These are phyloP conservation scores for Scomberomorus guttatus DNA, from an alignment of 2,797 vertebrate species.

Conservation along the genomic window DNA sequence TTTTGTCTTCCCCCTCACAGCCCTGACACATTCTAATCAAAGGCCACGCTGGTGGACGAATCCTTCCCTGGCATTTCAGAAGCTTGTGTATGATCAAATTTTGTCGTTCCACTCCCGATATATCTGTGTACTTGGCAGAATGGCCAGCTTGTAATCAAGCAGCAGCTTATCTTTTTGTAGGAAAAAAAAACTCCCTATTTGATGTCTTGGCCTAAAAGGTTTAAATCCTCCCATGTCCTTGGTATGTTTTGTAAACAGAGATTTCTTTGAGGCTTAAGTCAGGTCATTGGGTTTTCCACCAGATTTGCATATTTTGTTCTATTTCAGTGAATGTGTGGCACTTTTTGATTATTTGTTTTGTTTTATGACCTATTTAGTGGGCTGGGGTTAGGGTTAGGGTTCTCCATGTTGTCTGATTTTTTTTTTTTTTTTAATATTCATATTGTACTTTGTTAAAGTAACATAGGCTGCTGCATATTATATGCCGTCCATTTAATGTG, in stretches of 20 bases:
- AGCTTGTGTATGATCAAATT: constrained; percentile 52
- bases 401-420: not conserved
- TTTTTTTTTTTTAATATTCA: not conserved
- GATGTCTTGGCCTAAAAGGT: constrained; percentile 68
- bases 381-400: no score
- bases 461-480: constrained; percentile 23
- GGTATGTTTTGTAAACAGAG: constrained; percentile 63
- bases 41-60: constrained; percentile 38
- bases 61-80: constrained; percentile 53
- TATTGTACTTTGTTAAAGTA: constrained; percentile 4
- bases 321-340: not conserved
- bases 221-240: constrained; percentile 68
- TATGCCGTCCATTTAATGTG: constrained; percentile 28
- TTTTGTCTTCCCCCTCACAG: constrained; percentile 28
- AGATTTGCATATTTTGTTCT: constrained; percentile 21
- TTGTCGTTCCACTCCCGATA: constrained; percentile 49
- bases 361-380: not conserved
- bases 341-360: not conserved
- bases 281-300: constrained; percentile 23
- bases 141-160: constrained; percentile 64
- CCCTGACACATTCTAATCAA: constrained; percentile 50
- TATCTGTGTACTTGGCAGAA: constrained; percentile 70
- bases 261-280: constrained; percentile 48
- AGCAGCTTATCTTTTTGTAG: constrained; percentile 75
- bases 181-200: constrained; percentile 55